Evolutionary conservation across 2,113 vertebrate species (phyloP).

Genomic region (Dolichotis patagonum): DNA sequence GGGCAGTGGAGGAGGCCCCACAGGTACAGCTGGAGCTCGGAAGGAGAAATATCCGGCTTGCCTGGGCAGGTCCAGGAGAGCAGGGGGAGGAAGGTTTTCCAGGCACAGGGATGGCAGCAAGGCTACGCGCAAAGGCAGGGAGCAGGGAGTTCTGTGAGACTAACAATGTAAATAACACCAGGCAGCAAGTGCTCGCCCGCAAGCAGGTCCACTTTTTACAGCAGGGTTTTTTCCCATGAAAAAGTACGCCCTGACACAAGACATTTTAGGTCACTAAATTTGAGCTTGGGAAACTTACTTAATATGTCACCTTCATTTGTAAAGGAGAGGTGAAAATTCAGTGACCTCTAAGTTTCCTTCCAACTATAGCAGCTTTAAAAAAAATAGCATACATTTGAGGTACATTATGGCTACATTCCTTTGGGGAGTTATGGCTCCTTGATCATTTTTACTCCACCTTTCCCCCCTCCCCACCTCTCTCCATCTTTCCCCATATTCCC

Average conservation of each 20-base stretch:
- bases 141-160: background rate
- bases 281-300: background rate
- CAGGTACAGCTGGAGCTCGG: fast-evolving
- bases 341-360: background rate
- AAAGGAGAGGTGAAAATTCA: background rate
- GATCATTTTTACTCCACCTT: background rate
- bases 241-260: too few relatives aligned
- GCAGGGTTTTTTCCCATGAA: background rate
- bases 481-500: background rate
- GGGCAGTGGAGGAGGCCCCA: too few relatives aligned
- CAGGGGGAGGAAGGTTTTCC: too few relatives aligned
- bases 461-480: background rate
- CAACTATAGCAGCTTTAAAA: background rate
- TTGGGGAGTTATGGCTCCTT: background rate
- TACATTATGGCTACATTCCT: background rate
- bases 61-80: background rate
- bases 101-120: background rate
- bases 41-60: background rate
- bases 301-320: background rate
- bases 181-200: background rate
- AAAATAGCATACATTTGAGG: background rate
- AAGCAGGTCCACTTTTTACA: background rate
- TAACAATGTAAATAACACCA: background rate
- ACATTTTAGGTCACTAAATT: background rate
- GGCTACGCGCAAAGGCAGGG: background rate